phyloP scores from a whole-genome alignment of 1,140 invertebrate genomes.

The Parasteatoda tepidariorum region DNA sequence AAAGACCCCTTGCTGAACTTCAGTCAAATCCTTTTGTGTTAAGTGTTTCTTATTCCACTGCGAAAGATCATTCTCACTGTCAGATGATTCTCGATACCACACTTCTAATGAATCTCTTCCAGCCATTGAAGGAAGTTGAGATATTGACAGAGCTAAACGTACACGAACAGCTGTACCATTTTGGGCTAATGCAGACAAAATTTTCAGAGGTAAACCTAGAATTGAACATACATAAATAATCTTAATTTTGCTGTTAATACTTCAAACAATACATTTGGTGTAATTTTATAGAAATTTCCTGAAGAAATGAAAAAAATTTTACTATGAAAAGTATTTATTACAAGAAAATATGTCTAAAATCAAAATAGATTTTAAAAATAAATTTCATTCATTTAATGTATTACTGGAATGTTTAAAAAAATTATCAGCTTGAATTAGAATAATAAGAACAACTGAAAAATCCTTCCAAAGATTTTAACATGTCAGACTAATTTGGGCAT shows the following conservation, averaged over 20 bases:
- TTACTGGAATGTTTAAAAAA: too few relatives aligned
- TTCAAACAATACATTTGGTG: too few relatives aligned
- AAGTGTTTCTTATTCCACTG: conserved; percentile 86
- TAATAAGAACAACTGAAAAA: too few relatives aligned
- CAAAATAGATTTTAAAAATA: too few relatives aligned
- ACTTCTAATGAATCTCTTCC: conserved; percentile 27
- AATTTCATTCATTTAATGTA: too few relatives aligned
- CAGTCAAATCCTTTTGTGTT: conserved; percentile 71
- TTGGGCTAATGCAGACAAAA: conserved; percentile 70
- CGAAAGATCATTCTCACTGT: conserved; percentile 64
- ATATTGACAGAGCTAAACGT: conserved; percentile 71
- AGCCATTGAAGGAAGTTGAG: conserved; percentile 9
- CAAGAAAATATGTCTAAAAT: too few relatives aligned
- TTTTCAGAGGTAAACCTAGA: conserved; percentile 42
- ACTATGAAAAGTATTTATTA: too few relatives aligned
- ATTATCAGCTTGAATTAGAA: too few relatives aligned
- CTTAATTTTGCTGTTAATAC: too few relatives aligned
- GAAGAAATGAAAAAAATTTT: too few relatives aligned
- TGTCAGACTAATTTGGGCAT: too few relatives aligned
- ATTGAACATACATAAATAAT: background rate
- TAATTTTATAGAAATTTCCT: background rate
- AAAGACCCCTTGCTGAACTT: conserved; percentile 39
- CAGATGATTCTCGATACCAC: conserved; percentile 40
- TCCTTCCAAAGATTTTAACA: too few relatives aligned
- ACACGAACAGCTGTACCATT: conserved; percentile 82